phyloP scores from a whole-genome alignment of 2,797 vertebrate genomes.

The Paedocypris micromegethes region DNA sequence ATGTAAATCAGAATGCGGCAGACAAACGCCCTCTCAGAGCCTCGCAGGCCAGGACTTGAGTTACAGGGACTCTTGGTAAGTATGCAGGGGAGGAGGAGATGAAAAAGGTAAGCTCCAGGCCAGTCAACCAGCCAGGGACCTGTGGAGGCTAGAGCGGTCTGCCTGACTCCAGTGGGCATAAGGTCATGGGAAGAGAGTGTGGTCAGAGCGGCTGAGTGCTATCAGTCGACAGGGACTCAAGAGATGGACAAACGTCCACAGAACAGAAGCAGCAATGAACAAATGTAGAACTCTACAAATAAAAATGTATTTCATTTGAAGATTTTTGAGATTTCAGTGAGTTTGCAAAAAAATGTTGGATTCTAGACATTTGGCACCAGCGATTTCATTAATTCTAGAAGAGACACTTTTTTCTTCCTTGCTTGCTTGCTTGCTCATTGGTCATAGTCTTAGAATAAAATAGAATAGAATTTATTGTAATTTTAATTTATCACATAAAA shows the following conservation, averaged over 20 bases:
- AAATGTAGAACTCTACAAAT: no score
- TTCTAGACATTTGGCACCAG: no score
- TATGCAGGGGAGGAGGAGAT: conserved; percentile 62
- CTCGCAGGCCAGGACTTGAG: conserved; percentile 39
- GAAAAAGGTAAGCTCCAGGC: conserved; percentile 65
- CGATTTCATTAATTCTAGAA: no score
- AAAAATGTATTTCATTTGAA: no score
- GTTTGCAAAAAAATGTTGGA: no score
- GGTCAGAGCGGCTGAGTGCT: neutral
- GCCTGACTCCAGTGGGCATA: conserved; percentile 52
- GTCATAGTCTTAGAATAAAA: no score
- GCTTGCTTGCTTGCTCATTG: no score
- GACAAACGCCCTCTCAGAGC: conserved; percentile 37
- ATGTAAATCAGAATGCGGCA: conserved; percentile 31
- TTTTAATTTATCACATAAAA: no score
- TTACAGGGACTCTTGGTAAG: conserved; percentile 61
- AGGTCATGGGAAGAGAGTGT: conserved; percentile 40
- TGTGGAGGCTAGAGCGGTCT: conserved; percentile 53
- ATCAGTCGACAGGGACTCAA: neutral
- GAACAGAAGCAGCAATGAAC: neutral
- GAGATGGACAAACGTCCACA: conserved; percentile 4
- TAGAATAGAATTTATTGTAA: no score
- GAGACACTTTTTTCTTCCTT: no score
- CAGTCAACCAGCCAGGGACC: conserved; percentile 58
- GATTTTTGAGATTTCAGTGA: no score